These are phyloP conservation scores for Oncorhynchus gorbuscha DNA, from an alignment of 2,113 vertebrate genomes.

Conservation along the genomic window DNA sequence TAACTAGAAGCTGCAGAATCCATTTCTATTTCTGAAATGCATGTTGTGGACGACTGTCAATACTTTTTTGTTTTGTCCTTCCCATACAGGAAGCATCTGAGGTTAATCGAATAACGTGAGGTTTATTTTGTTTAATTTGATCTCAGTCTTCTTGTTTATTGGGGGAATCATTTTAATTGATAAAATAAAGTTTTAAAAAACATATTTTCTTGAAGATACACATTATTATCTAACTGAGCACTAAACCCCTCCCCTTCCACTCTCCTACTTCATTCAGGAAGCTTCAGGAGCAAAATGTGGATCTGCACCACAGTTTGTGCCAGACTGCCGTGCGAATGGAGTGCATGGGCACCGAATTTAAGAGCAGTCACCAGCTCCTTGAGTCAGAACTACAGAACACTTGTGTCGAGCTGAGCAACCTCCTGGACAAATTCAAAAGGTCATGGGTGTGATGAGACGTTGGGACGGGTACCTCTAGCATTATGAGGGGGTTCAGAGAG, in stretches of 20 bases:
- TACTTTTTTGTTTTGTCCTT: constrained; percentile 27
- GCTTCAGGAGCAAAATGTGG: constrained; percentile 68
- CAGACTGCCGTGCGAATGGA: constrained; percentile 69
- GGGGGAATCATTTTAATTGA: not conserved
- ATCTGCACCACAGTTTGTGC: constrained; percentile 63
- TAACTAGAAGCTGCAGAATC: constrained; percentile 6
- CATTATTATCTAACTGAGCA: not conserved
- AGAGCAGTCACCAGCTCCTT: constrained; percentile 67
- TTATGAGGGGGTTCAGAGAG: not conserved
- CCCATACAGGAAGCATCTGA: constrained; percentile 60
- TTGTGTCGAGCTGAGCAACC: constrained; percentile 61
- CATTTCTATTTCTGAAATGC: constrained; percentile 3
- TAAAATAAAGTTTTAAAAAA: not conserved
- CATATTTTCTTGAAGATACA: not conserved
- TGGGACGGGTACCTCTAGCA: not conserved
- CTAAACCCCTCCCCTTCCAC: not conserved
- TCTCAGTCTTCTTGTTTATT: constrained; percentile 5
- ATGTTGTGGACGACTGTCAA: not conserved
- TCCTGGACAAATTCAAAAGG: constrained; percentile 73
- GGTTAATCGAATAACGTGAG: constrained; percentile 66
- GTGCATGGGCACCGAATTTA: constrained; percentile 71
- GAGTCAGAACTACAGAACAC: constrained; percentile 73
- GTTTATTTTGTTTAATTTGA: constrained; percentile 10
- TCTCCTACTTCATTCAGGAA: constrained; percentile 40
- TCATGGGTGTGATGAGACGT: not conserved